phyloP scores from a whole-genome alignment of 2,888 invertebrate genomes.

The Trichopria drosophilae region DNA sequence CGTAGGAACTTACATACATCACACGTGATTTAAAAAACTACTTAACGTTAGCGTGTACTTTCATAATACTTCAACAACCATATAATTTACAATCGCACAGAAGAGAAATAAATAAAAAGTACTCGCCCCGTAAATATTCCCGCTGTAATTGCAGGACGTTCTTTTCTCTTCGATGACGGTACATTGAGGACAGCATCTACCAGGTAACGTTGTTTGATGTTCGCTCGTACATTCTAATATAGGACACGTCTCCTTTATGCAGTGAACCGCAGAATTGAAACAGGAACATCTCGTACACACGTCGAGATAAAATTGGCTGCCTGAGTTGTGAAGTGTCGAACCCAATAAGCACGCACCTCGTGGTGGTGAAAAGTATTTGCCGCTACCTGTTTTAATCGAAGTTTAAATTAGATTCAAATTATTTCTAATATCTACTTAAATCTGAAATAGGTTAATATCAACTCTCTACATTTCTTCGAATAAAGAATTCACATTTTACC shows the following conservation, averaged over 20 bases:
- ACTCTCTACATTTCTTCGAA: too few species aligned
- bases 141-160: conserved; percentile 69
- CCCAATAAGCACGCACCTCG: conserved; percentile 71
- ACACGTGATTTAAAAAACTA: too few species aligned
- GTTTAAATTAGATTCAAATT: too few species aligned
- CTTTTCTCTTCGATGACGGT: conserved; percentile 70
- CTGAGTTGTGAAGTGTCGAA: conserved; percentile 68
- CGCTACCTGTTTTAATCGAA: conserved; percentile 54
- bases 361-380: conserved; percentile 60
- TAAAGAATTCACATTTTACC: too few species aligned
- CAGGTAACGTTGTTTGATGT: conserved; percentile 67
- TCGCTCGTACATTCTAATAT: conserved; percentile 84
- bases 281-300: conserved; percentile 87
- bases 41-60: too few species aligned
- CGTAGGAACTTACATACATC: too few species aligned
- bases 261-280: conserved; percentile 76
- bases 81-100: too few species aligned
- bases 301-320: conserved; percentile 69
- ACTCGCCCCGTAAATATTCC: conserved; percentile 72
- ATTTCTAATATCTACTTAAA: too few species aligned
- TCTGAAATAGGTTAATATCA: too few species aligned
- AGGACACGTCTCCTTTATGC: conserved; percentile 81
- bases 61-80: too few species aligned
- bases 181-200: conserved; percentile 78
- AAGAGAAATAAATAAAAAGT: too few species aligned